These are phyloP conservation scores for Eciton burchellii DNA, from an alignment of 1,140 invertebrate species.

Conservation along the genomic window DNA sequence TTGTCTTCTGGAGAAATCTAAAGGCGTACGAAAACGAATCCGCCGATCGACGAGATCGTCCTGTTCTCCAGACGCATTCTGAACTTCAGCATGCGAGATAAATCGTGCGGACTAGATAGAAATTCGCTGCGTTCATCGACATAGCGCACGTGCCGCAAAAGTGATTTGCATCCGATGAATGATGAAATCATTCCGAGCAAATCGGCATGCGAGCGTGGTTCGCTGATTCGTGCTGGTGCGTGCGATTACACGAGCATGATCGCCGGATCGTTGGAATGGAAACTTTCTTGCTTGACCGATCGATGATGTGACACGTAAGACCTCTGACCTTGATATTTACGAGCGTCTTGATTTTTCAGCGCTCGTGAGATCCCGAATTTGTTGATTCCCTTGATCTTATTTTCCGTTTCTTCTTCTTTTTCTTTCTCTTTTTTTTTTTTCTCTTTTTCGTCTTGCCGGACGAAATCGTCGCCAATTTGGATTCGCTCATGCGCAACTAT, in stretches of 20 bases:
- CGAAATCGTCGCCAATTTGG: neutral
- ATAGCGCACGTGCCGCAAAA: conserved; percentile 27
- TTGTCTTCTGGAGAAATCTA: neutral
- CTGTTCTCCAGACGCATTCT: neutral
- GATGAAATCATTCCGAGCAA: conserved; percentile 35
- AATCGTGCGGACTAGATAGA: conserved; percentile 21
- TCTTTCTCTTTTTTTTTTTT: too few species aligned
- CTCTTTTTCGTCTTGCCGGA: neutral
- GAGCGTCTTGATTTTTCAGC: neutral
- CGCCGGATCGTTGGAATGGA: conserved; percentile 20
- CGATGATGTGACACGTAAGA: neutral
- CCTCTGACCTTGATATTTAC: conserved; percentile 25
- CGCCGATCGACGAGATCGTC: too few species aligned
- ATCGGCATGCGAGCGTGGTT: conserved; percentile 18
- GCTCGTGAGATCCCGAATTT: neutral
- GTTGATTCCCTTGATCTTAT: neutral
- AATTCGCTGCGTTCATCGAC: conserved; percentile 18
- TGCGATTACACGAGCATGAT: neutral
- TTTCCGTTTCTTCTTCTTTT: too few species aligned
- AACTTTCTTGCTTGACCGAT: conserved; percentile 13
- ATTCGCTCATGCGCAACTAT: neutral
- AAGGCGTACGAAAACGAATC: neutral
- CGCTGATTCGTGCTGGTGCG: neutral
- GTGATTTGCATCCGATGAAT: conserved; percentile 41
- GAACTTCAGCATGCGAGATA: conserved; percentile 50